These are phyloP conservation scores for Dryoscopus gambensis DNA, from an alignment of 2,113 vertebrate genomes.

Conservation along the genomic window DNA sequence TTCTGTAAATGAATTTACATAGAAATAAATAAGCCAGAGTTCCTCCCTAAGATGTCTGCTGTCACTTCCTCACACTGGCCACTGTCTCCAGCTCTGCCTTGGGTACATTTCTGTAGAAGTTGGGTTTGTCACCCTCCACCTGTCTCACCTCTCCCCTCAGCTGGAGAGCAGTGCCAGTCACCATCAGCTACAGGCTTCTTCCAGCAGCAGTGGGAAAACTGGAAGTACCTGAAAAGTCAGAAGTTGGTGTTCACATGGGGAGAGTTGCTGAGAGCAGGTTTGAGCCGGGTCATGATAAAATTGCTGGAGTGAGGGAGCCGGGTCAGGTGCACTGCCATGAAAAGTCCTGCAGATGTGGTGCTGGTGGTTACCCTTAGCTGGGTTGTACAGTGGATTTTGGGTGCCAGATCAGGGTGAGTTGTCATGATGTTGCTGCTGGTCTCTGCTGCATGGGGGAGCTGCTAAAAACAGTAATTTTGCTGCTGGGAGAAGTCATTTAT, in stretches of 20 bases:
- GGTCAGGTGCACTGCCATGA: accelerated
- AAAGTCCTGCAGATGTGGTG: background rate
- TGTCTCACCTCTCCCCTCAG: background rate
- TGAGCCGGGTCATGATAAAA: background rate
- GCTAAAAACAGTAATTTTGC: background rate
- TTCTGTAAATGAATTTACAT: background rate
- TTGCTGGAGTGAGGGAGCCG: background rate
- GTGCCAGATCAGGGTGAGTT: background rate
- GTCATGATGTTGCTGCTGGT: background rate
- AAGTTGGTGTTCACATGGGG: background rate
- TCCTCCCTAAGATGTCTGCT: background rate
- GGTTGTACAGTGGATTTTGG: background rate
- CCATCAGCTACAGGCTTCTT: background rate
- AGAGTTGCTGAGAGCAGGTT: background rate
- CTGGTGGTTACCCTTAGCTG: background rate
- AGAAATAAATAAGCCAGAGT: background rate
- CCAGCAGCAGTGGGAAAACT: background rate
- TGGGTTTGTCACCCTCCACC: background rate
- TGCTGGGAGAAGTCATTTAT: background rate
- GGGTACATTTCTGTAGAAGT: background rate
- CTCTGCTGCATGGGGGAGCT: background rate
- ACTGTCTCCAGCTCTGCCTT: accelerated
- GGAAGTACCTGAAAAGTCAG: slow-evolving; percentile 32
- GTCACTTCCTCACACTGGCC: accelerated
- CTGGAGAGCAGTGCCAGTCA: background rate